A percentile compares a stretch with the other conserved stretches of the same genome.
Evolutionary conservation across 2,797 vertebrate species (phyloP).

Genomic region (Crossoptilon crossoptilon): DNA sequence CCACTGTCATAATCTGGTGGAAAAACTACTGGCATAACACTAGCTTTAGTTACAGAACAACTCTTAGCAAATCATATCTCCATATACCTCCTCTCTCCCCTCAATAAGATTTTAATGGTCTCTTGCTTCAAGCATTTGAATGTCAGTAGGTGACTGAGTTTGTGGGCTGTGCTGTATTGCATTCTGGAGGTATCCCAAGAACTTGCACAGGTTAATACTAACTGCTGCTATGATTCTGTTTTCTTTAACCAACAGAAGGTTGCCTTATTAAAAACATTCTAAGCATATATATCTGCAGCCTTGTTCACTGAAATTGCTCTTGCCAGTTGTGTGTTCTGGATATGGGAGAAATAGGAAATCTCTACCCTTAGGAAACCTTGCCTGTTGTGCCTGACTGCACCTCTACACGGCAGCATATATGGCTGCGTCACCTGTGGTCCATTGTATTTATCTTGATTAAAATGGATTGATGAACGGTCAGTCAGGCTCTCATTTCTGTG

Average conservation of each 20-base stretch:
- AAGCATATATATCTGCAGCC: background rate
- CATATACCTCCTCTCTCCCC: background rate
- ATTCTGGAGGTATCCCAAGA: background rate
- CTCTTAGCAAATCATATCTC: background rate
- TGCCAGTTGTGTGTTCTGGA: background rate
- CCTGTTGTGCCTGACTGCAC: background rate
- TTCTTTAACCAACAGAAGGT: background rate
- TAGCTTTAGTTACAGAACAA: background rate
- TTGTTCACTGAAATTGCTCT: fast-evolving
- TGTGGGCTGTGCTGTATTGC: background rate
- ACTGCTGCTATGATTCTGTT: background rate
- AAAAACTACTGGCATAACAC: background rate
- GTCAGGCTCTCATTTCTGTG: background rate
- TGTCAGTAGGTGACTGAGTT: background rate
- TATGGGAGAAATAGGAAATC: background rate
- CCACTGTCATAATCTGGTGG: background rate
- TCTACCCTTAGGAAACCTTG: background rate
- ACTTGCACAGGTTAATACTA: background rate
- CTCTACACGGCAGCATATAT: background rate
- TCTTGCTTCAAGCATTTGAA: background rate
- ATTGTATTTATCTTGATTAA: background rate
- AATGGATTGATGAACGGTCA: background rate
- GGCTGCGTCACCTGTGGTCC: background rate
- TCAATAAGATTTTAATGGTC: background rate
- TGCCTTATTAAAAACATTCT: background rate